Conservation (phyloP, 2,888 invertebrate species). For the Hyalella azteca region DNA sequence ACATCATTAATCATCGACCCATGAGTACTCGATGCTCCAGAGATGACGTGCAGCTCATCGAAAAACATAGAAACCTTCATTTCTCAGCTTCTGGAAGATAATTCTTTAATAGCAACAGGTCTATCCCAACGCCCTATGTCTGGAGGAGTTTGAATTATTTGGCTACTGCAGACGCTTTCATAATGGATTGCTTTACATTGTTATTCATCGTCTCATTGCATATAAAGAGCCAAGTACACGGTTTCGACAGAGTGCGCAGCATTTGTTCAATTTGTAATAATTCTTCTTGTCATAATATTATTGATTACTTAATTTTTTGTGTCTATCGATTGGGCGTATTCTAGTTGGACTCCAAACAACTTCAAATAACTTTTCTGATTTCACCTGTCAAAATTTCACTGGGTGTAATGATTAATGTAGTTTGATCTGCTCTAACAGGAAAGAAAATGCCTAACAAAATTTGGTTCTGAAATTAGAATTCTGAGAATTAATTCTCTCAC, state of each 20-base stretch:
- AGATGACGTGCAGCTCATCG: slow-evolving; percentile 1
- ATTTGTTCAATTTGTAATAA: background rate
- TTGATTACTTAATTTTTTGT: slow-evolving; percentile 12
- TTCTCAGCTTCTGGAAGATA: background rate
- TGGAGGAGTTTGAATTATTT: too few species aligned
- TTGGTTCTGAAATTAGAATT: too few species aligned
- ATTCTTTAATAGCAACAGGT: background rate
- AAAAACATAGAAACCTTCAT: slow-evolving; percentile 9
- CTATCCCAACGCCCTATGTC: background rate
- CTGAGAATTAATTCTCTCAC: too few species aligned
- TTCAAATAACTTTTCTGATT: too few species aligned
- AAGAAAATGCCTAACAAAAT: too few species aligned
- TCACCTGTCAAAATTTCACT: too few species aligned
- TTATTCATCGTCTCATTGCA: background rate
- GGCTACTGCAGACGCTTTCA: too few species aligned
- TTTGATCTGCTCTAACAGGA: too few species aligned
- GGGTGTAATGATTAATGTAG: too few species aligned
- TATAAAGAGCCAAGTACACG: background rate
- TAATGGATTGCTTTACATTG: background rate
- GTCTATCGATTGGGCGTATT: background rate
- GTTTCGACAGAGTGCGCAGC: background rate
- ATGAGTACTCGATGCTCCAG: background rate
- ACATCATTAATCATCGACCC: background rate
- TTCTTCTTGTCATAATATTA: slow-evolving; percentile 8
- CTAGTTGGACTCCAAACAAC: too few species aligned